Evolutionary conservation across 2,797 vertebrate genomes (phyloP), one percentile per base, ranked within the genome.

Genomic region (Tolypeutes matacus): DNA sequence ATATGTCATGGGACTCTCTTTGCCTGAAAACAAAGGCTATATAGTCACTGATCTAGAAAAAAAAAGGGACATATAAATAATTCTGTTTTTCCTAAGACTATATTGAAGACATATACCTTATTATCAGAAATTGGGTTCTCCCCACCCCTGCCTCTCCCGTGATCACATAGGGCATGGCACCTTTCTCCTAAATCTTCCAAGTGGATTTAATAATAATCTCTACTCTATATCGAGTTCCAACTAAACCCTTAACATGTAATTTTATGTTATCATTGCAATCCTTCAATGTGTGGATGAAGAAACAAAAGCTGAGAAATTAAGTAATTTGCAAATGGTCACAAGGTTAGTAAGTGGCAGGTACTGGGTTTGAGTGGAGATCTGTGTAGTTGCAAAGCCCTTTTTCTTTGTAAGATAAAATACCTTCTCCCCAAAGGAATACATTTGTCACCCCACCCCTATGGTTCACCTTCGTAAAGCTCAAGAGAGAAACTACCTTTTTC

Each of bases 401-500:
- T 67, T 81, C 65, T 89, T 84, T 84, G 25, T 13, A 51, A 65
- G 42, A 1, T 0, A n/a, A 2, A 25, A 60, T 13, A 2, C n/a
- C 76, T 69, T 60, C 67, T 75, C 90, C 80, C 77, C 34, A 72
- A 88, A 78, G 56, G 72, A 67, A 82, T 31, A 9, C 20, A 56
- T 93, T 67, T 90, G 77, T 93, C 78, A 86, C 46, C 25, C 56
- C 60, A 80, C 64, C 91, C 91, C 70, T 88, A 65, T n/a, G 81
- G 10, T 36, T 76, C 58, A 14, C 7, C 46, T 93, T 92, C 34
- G 60, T 96, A 96, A 12, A 95, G 89, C 81, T 90, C 49, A 53
- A 87, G 73, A 51, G 96, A 58, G 62, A 46, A 46, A 8, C 46
- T 86, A 96, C 97, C 83, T 95, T 98, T 97, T 93, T 86, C 93